These are phyloP conservation scores for Chionoecetes opilio DNA, from an alignment of 1,140 invertebrate species.

Conservation along the genomic window DNA sequence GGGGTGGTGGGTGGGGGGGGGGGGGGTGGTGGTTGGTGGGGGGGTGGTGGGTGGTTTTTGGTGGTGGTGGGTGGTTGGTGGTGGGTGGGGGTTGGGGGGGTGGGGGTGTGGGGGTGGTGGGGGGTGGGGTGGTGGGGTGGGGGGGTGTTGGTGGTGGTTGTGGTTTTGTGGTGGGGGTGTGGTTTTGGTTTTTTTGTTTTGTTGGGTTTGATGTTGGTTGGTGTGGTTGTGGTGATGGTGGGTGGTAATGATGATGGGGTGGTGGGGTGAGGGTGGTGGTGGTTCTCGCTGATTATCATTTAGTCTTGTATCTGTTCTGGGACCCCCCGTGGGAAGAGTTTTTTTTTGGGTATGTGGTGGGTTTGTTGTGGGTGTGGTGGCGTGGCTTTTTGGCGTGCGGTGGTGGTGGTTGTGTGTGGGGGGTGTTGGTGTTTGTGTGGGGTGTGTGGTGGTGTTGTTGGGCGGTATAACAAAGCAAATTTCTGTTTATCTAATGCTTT, in stretches of 20 bases:
- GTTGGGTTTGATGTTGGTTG: not conserved
- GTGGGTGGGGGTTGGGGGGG: not conserved
- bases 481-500: too few relatives aligned
- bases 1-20: not conserved
- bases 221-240: not conserved
- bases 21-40: not conserved
- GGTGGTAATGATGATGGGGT: not conserved
- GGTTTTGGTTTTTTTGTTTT: too few relatives aligned
- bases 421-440: constrained; percentile 2
- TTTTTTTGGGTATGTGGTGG: too few relatives aligned
- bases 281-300: too few relatives aligned
- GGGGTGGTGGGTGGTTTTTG: not conserved
- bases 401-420: not conserved
- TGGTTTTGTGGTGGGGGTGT: too few relatives aligned
- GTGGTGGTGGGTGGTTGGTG: not conserved
- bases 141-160: not conserved
- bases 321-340: too few relatives aligned
- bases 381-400: too few relatives aligned
- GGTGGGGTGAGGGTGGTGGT: not conserved
- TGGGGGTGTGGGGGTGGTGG: not conserved
- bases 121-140: not conserved
- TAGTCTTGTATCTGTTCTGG: too few relatives aligned
- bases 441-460: constrained; percentile 43
- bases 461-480: too few relatives aligned
- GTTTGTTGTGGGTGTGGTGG: not conserved